These are phyloP conservation scores for Branchinecta lindahli DNA, from an alignment of 1,140 invertebrate genomes.

Conservation along the genomic window DNA sequence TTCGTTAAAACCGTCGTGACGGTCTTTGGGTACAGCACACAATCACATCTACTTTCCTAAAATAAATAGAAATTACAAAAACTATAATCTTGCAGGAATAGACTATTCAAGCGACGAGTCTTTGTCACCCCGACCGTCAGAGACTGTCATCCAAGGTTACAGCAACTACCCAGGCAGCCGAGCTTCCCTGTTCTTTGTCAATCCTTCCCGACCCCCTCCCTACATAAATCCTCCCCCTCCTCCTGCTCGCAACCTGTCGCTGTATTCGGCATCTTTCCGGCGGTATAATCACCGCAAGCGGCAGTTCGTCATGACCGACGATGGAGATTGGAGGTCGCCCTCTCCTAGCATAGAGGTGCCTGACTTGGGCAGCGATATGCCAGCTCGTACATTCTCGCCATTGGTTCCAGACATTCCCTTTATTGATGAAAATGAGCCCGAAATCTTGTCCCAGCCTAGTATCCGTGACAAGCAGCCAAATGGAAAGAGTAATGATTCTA, in stretches of 20 bases:
- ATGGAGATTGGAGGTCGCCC: background rate
- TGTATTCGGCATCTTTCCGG: background rate
- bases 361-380: background rate
- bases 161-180: background rate
- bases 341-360: background rate
- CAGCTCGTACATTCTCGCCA: background rate
- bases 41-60: too few species aligned
- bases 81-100: background rate
- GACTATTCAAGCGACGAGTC: conserved; percentile 5
- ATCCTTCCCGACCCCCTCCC: background rate
- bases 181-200: conserved; percentile 4
- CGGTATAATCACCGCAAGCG: background rate
- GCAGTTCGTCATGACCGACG: background rate
- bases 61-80: too few species aligned
- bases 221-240: background rate
- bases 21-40: too few species aligned
- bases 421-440: conserved; percentile 6
- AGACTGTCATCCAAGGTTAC: background rate
- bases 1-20: too few species aligned
- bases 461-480: background rate
- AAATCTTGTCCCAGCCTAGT: background rate
- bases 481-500: background rate
- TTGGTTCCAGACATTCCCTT: background rate
- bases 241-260: background rate
- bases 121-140: background rate